Evolutionary conservation across 2,797 vertebrate species (phyloP).

Genomic region (Merluccius polli): DNA sequence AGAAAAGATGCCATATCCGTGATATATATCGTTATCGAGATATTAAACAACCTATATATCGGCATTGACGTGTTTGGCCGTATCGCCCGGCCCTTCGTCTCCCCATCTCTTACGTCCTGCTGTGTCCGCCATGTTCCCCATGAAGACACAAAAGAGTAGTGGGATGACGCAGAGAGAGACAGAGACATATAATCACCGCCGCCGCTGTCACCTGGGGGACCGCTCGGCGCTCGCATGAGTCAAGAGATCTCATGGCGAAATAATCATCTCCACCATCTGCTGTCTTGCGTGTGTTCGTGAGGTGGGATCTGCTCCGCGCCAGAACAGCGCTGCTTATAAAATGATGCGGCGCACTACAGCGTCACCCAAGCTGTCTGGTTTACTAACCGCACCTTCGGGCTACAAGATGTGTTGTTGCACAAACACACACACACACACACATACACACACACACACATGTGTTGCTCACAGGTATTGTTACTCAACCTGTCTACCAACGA

Average conservation of each 20-base stretch:
- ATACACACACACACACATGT: neutral
- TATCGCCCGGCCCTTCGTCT: too few relatives aligned
- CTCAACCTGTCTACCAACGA: slow-evolving; percentile 55
- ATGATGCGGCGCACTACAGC: neutral
- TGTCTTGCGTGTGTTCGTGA: slow-evolving; percentile 7
- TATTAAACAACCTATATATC: too few relatives aligned
- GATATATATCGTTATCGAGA: too few relatives aligned
- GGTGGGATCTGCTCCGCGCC: slow-evolving; percentile 13
- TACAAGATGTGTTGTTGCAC: neutral
- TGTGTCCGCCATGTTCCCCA: too few relatives aligned
- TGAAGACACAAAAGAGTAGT: too few relatives aligned
- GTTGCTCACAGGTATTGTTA: slow-evolving; percentile 44
- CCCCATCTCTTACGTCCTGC: too few relatives aligned
- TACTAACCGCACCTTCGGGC: slow-evolving; percentile 34
- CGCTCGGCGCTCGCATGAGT: slow-evolving; percentile 7
- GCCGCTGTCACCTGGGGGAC: slow-evolving; percentile 5
- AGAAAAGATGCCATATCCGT: too few relatives aligned
- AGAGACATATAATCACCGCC: neutral
- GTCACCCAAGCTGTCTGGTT: neutral
- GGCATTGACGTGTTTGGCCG: too few relatives aligned
- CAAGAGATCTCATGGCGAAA: slow-evolving; percentile 5
- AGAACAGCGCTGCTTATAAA: neutral
- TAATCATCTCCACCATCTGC: slow-evolving; percentile 23
- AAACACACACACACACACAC: neutral
- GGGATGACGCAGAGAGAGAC: neutral